Percentiles rank a stretch among this genome's conserved stretches.
Evolutionary conservation across 1,140 invertebrate genomes (phyloP).

Genomic region (Pollicipes pollicipes): DNA sequence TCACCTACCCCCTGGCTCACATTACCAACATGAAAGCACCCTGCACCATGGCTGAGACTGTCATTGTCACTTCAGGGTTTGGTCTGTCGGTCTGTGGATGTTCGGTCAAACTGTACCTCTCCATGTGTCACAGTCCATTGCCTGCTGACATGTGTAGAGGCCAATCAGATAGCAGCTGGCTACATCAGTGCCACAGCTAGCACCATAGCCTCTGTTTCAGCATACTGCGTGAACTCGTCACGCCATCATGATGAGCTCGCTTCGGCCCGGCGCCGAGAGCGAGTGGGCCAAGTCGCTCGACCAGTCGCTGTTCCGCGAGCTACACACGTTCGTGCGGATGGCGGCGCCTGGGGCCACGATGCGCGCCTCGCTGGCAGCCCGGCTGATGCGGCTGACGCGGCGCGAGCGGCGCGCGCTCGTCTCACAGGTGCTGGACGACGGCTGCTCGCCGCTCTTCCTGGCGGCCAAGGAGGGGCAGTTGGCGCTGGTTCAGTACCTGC

Average conservation of each 20-base stretch:
- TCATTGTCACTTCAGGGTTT: too few relatives aligned
- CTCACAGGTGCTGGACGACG: slow-evolving; percentile 34
- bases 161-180: too few relatives aligned
- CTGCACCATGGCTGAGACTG: too few relatives aligned
- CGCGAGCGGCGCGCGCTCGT: slow-evolving; percentile 20
- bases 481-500: slow-evolving; percentile 63
- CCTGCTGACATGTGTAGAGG: too few relatives aligned
- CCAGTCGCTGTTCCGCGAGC: neutral
- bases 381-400: slow-evolving; percentile 16
- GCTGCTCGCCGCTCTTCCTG: slow-evolving; percentile 70
- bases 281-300: neutral
- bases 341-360: neutral
- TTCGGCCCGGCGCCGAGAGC: neutral
- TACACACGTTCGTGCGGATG: neutral
- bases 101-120: too few relatives aligned
- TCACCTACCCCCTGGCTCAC: too few relatives aligned
- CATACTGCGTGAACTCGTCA: too few relatives aligned
- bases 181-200: too few relatives aligned
- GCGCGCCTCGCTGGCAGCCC: neutral
- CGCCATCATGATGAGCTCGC: neutral
- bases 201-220: too few relatives aligned
- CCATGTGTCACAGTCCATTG: too few relatives aligned
- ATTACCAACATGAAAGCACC: too few relatives aligned
- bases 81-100: too few relatives aligned
- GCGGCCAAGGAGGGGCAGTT: slow-evolving; percentile 66